Conservation (phyloP, 2,888 invertebrate genomes). For the Thymelicus lineola region DNA sequence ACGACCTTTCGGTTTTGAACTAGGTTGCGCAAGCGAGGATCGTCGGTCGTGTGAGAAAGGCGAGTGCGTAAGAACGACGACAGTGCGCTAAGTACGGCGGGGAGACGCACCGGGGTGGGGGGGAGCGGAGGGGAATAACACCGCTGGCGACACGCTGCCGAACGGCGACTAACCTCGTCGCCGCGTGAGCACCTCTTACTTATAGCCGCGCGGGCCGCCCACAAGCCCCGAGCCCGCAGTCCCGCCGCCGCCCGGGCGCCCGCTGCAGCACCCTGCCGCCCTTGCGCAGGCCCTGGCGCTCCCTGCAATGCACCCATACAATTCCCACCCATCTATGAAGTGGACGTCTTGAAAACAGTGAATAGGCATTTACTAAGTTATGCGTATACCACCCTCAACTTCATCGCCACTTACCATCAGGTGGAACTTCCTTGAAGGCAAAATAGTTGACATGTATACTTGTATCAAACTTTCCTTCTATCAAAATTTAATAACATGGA, state of each 20-base stretch:
- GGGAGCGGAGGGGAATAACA: slow-evolving; percentile 60
- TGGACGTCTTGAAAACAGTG: too few relatives aligned
- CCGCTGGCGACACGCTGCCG: slow-evolving; percentile 79
- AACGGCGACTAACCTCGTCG: slow-evolving; percentile 83
- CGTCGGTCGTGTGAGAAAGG: slow-evolving; percentile 81
- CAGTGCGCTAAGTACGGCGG: slow-evolving; percentile 46
- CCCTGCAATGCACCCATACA: too few relatives aligned
- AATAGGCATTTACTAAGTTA: too few relatives aligned
- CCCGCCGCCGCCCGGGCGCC: slow-evolving; percentile 44
- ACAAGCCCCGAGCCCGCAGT: slow-evolving; percentile 49
- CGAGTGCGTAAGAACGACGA: slow-evolving; percentile 61
- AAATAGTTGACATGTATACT: too few relatives aligned
- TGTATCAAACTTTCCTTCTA: too few relatives aligned
- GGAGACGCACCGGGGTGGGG: slow-evolving; percentile 69
- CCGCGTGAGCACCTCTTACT: slow-evolving; percentile 78
- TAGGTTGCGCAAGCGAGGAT: slow-evolving; percentile 80
- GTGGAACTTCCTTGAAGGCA: too few relatives aligned
- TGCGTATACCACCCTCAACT: too few relatives aligned
- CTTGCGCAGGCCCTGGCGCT: too few relatives aligned
- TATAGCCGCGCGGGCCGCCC: slow-evolving; percentile 73
- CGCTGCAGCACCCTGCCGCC: slow-evolving; percentile 23
- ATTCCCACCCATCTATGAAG: too few relatives aligned
- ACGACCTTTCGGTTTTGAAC: slow-evolving; percentile 80
- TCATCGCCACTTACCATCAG: too few relatives aligned
- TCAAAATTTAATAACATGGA: too few relatives aligned